Base-by-base conservation (phyloP, 2,113 vertebrate species). In the Microcebus griseorufus region DNA sequence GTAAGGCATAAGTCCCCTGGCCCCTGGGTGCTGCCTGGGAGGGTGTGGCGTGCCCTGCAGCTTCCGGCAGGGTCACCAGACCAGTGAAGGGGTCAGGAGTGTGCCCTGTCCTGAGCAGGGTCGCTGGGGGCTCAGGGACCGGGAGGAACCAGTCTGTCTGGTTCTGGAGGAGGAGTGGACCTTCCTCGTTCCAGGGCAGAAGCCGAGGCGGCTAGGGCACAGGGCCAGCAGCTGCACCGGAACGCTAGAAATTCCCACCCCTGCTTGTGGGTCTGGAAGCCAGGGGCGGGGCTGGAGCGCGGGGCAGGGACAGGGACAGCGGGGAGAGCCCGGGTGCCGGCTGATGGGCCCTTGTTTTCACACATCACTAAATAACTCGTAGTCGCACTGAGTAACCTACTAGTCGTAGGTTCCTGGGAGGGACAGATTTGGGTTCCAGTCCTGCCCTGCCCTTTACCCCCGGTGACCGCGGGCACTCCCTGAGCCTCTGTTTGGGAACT, bases 151-250 rank as follows among this genome's bases (percentile, higher is more conserved):
- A 51, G 96, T 95, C 37, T 12, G 11, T 92, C 80, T 65, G 87
- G 96, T 98, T 97, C 53, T 1, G 12, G 29, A 13, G 58, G 53
- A 64, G 55, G 75, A 86, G 39, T 16, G 78, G 85, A 72, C 91
- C 86, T 95, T 96, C 84, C 90, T 90, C 81, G 60, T 94, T 95
- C 53, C 72, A 23, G 93, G 81, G 88, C 94, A 88, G 96, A 90
- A 93, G 72, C 60, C 13, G 0, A 91, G 90, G 89, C 87, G 62
- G 14, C 58, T 85, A 39, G 58, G 97, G 91, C 89, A 1, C 1
- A 0, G 58, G 76, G 93, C 95, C 95, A 97, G 48, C 9, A 0
- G 13, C 20, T 8, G 37, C 37, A 37, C 81, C 76, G 27, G 76
- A 34, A 37, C 17, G 37, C 37, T 29, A 55, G 80, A 67, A 69